Percentiles rank a stretch among this genome's conserved stretches.
phyloP scores from a whole-genome alignment of 2,797 vertebrate species.

The Hephaestus fuliginosus region DNA sequence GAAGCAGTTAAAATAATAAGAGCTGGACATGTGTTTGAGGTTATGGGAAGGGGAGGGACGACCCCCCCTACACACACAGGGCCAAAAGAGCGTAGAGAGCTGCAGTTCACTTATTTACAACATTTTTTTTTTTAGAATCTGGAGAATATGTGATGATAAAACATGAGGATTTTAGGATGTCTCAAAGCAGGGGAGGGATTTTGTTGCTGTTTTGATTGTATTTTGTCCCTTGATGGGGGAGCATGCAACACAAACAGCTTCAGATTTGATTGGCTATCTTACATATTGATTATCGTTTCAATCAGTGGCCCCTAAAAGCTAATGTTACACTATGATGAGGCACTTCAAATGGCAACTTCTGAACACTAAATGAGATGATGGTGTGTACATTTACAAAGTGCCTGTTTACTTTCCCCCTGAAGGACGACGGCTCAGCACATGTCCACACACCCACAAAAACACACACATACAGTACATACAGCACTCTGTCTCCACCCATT shows the following conservation, averaged over 20 bases:
- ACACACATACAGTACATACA: slow-evolving; percentile 37
- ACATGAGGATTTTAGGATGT: not conserved
- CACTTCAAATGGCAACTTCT: not conserved
- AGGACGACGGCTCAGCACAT: slow-evolving; percentile 51
- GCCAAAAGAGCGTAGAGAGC: slow-evolving; percentile 62
- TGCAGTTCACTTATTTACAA: slow-evolving; percentile 4
- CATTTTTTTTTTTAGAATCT: slow-evolving; percentile 52
- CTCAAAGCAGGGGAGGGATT: not conserved
- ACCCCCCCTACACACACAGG: slow-evolving; percentile 29
- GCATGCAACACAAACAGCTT: not conserved
- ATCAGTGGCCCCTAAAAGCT: not conserved
- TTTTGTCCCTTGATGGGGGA: not conserved
- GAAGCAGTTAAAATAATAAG: slow-evolving; percentile 94
- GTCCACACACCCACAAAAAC: slow-evolving; percentile 16
- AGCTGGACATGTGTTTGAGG: slow-evolving; percentile 86
- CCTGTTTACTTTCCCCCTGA: slow-evolving; percentile 69
- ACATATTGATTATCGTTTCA: not conserved
- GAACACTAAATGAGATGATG: not conserved
- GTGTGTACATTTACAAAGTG: slow-evolving; percentile 22
- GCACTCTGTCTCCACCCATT: slow-evolving; percentile 61
- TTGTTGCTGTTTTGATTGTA: not conserved
- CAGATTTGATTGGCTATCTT: not conserved
- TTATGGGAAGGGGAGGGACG: slow-evolving; percentile 74
- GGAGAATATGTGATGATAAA: slow-evolving; percentile 13
- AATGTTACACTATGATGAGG: not conserved